These are phyloP conservation scores for Hucho hucho DNA, from an alignment of 2,113 vertebrate genomes.

Conservation along the genomic window DNA sequence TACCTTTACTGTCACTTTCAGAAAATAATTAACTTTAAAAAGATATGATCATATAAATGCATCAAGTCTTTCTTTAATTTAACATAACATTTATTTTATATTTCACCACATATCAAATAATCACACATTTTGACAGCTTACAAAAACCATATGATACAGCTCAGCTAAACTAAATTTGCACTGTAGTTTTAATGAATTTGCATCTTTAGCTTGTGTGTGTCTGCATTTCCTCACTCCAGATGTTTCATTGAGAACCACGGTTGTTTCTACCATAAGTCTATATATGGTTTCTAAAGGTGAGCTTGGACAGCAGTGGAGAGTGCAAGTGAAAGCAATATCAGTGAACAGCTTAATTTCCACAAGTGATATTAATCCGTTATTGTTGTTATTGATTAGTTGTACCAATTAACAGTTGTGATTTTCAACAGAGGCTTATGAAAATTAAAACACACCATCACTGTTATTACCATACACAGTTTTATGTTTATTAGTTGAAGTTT, in stretches of 20 bases:
- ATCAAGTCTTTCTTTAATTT: not conserved
- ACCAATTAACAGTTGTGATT: not conserved
- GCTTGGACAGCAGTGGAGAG: not conserved
- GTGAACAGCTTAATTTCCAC: not conserved
- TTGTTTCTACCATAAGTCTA: not conserved
- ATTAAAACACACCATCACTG: not conserved
- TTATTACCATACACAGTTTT: not conserved
- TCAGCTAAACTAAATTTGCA: slow-evolving; percentile 23
- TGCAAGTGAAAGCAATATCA: not conserved
- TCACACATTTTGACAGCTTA: slow-evolving; percentile 29
- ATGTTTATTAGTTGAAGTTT: not conserved
- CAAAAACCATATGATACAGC: slow-evolving; percentile 11
- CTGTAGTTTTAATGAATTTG: not conserved
- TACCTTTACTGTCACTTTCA: no score
- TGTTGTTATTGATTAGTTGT: not conserved
- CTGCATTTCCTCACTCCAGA: not conserved
- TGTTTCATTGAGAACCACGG: no score
- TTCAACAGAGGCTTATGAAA: not conserved
- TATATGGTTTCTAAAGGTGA: not conserved
- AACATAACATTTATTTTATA: slow-evolving; percentile 6
- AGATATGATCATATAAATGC: not conserved
- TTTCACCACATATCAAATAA: slow-evolving; percentile 34
- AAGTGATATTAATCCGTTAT: not conserved
- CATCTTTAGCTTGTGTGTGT: not conserved
- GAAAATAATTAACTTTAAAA: no score